These are phyloP conservation scores for Podargus strigoides DNA, from an alignment of 2,797 vertebrate species.

Conservation along the genomic window DNA sequence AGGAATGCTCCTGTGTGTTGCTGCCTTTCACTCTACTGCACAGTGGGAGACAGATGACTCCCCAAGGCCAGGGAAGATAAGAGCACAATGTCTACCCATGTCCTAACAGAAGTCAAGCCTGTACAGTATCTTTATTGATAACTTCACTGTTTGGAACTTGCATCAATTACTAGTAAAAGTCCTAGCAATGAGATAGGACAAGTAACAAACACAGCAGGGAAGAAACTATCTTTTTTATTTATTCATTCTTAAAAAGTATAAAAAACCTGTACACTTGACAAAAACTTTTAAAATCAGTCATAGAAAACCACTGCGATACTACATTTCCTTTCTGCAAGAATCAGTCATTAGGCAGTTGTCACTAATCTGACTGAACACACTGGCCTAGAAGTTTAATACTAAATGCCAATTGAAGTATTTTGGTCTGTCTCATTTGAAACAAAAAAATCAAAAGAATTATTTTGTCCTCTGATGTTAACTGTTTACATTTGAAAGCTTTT, in stretches of 20 bases:
- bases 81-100: not conserved
- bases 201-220: not conserved
- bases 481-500: not conserved
- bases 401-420: not conserved
- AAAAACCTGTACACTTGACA: conserved; percentile 27
- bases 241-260: conserved; percentile 15
- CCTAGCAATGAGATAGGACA: not conserved
- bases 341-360: not conserved
- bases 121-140: not conserved
- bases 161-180: not conserved
- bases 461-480: not conserved
- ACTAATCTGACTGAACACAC: not conserved
- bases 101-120: not conserved
- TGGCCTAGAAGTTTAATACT: not conserved
- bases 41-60: not conserved
- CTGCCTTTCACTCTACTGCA: not conserved
- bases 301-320: not conserved
- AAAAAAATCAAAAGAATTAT: not conserved
- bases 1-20: not conserved
- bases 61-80: not conserved
- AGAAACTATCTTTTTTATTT: not conserved
- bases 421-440: not conserved
- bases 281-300: not conserved
- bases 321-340: not conserved
- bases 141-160: not conserved